Evolutionary conservation across 2,888 invertebrate species (phyloP).

Genomic region (Andrena flavipes): DNA sequence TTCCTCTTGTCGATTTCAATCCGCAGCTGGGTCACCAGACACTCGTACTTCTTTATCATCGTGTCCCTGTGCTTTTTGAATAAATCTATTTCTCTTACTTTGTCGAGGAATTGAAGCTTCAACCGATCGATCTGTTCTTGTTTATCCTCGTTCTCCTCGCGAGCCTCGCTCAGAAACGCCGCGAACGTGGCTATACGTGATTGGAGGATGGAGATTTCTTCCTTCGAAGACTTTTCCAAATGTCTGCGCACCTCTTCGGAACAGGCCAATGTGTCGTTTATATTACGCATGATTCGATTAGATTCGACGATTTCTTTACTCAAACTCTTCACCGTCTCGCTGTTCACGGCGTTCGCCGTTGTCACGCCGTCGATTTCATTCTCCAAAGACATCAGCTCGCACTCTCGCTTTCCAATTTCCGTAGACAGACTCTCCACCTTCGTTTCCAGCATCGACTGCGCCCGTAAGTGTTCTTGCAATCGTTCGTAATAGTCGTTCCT

Average conservation of each 20-base stretch:
- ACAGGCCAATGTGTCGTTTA: constrained; percentile 68
- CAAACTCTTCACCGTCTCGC: constrained; percentile 67
- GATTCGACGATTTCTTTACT: constrained; percentile 67
- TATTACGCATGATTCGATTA: constrained; percentile 58
- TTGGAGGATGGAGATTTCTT: constrained; percentile 69
- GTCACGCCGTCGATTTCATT: constrained; percentile 60
- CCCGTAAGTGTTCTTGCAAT: constrained; percentile 64
- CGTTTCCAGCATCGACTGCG: constrained; percentile 68
- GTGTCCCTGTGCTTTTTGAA: constrained; percentile 74
- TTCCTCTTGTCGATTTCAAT: constrained; percentile 60
- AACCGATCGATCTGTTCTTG: constrained; percentile 70
- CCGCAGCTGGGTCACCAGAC: constrained; percentile 72
- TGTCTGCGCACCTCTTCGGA: constrained; percentile 68
- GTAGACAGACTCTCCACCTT: constrained; percentile 67
- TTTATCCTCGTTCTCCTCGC: constrained; percentile 62
- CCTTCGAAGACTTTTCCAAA: constrained; percentile 67
- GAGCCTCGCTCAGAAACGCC: constrained; percentile 55
- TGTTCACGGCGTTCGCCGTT: constrained; percentile 68
- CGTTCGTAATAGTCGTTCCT: constrained; percentile 65
- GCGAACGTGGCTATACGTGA: constrained; percentile 66
- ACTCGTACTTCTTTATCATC: constrained; percentile 75
- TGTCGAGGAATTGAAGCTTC: constrained; percentile 69
- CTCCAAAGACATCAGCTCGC: constrained; percentile 67
- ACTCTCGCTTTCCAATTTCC: constrained; percentile 70
- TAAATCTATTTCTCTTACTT: constrained; percentile 71